Base-by-base conservation (phyloP, 2,797 vertebrate species). In the Xenops minutus region DNA sequence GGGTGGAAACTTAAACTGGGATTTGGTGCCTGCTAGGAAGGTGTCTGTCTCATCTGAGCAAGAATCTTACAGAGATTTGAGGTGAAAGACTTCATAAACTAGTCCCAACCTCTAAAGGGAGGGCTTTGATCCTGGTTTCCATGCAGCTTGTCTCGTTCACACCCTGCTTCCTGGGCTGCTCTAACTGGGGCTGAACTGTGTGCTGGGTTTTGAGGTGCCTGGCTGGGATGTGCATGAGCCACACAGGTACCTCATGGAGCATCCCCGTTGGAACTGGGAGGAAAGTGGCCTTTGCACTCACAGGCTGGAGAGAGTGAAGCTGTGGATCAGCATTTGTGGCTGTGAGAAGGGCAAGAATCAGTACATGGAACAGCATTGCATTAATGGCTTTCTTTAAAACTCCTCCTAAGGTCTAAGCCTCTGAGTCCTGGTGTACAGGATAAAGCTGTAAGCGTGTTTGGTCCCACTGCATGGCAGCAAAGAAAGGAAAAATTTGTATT, bases 401-500 rank as follows among this genome's bases (percentile, higher is more conserved):
- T 78, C 77, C 58, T 69, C 41, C 19, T 10, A 30, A 41, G 44
- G 39, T 39, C 46, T 46, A 13, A 64, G 55, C 43, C 59, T 58
- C 68, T 3, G 26, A 36, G 54, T 52, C 14, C 56, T 77, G 48
- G 15, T 39, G 37, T 32, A 9, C 7, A 23, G 67, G n/a, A 43
- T 51, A 59, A 79, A 79, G 41, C 63, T 67, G 19, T 54, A 44
- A 69, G n/a, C 12, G 4, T 39, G 14, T 92, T 66, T 79, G n/a
- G 11, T 89, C 64, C n/a, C 8, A 10, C 64, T 88, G 79, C 2
- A 3, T 67, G 64, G 59, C 72, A 79, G 82, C 68, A 59, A 69
- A 62, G 82, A 83, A 85, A 55, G 41, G 46, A 84, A 26, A 71
- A 41, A 72, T 63, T 88, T 72, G 34, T n/a, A 88, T 78, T 78